Base-by-base conservation (phyloP, 2,113 vertebrate species). In the Paralichthys olivaceus region DNA sequence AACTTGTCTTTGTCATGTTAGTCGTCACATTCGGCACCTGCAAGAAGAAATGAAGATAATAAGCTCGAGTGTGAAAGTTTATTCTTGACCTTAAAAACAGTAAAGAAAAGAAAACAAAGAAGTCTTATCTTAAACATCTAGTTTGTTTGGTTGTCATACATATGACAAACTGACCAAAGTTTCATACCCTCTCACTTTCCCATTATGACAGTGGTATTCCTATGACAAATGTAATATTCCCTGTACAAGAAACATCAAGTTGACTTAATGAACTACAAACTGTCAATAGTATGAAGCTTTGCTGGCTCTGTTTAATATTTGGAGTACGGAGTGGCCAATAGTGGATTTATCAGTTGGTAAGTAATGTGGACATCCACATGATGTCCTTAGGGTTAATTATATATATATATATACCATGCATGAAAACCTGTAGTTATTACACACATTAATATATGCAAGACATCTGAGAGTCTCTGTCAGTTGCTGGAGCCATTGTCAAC, bases 1-100 rank as follows among this genome's bases (percentile, higher is more conserved):
- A 19, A 9, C 4, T 58, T 11, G 12, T 45, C 43, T 25, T n/a
- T 32, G 15, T 29, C 28, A 8, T 23, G 19, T 25, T 15, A 20
- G 26, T 60, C 53, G 43, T 23, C 58, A 56, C 23, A 20, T 65
- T 11, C 23, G 2, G 43, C 17, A 53, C 80, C 84, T 86, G 43
- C 2, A 51, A 9, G 61, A 17, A 63, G 75, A 53, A 45, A 14
- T 22, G 2, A 37, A 37, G 47, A 71, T 0, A 47, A 45, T 2
- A 55, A 11, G 11, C 0, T 32, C 73, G 13, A 43, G 28, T 13
- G 5, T 54, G 12, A 47, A 59, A 51, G 12, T 66, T 37, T 2
- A 55, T 60, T 60, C 19, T 45, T 20, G 23, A 26, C 37, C 7
- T 43, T 59, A 13, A 28, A 34, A 4, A 29, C 56, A 49, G 45